Conservation (phyloP, 1,140 invertebrate species). For the Gonioctena quinquepunctata region DNA sequence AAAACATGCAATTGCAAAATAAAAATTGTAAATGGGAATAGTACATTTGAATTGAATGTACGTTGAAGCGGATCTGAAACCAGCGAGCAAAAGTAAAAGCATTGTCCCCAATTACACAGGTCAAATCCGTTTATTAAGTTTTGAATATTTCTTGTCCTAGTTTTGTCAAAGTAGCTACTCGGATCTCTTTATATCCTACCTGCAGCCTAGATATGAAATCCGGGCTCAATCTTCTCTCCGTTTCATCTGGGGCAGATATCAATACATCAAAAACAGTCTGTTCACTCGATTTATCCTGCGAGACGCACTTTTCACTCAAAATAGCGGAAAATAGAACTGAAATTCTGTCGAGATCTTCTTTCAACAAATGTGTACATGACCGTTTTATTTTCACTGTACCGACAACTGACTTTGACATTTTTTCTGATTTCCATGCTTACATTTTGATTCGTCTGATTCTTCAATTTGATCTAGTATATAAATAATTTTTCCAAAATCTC, state of each 20-base stretch:
- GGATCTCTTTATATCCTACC: slow-evolving; percentile 42
- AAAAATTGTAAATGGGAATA: neutral
- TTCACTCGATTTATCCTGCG: slow-evolving; percentile 28
- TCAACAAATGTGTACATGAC: slow-evolving; percentile 46
- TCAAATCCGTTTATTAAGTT: slow-evolving; percentile 41
- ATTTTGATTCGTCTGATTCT: slow-evolving; percentile 29
- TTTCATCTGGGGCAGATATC: slow-evolving; percentile 35
- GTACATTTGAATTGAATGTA: neutral
- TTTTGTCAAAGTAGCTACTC: slow-evolving; percentile 20
- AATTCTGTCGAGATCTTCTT: slow-evolving; percentile 50
- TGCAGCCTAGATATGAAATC: slow-evolving; percentile 52
- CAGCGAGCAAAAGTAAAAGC: slow-evolving; percentile 41
- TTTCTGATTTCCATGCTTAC: slow-evolving; percentile 48
- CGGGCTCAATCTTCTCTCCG: slow-evolving; percentile 42
- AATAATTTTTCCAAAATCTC: neutral
- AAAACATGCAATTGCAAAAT: too few species aligned
- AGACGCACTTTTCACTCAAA: slow-evolving; percentile 41
- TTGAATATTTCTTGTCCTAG: slow-evolving; percentile 37
- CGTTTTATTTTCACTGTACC: slow-evolving; percentile 49
- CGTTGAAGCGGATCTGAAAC: slow-evolving; percentile 19
- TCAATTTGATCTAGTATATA: neutral
- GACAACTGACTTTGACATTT: slow-evolving; percentile 46
- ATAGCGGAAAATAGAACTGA: slow-evolving; percentile 51
- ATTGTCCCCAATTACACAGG: slow-evolving; percentile 36
- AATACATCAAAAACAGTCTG: slow-evolving; percentile 43